Evolutionary conservation across 35 echinoderm and acorn worm genomes (phyloP), one percentile per base, ranked within the genome.

Genomic region (Lytechinus pictus): DNA sequence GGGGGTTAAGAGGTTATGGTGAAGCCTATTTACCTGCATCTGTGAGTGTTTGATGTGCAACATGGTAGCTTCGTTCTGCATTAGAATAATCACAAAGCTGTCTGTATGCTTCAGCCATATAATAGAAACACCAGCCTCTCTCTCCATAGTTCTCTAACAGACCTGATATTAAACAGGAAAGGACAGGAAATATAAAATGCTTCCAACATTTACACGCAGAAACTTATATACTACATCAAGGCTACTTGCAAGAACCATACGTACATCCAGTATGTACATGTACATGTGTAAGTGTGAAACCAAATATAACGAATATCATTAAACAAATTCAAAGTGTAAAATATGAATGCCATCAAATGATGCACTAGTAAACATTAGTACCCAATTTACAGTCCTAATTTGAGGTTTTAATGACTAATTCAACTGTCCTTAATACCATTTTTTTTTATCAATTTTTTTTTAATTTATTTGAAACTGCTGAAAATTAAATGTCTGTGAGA

Each of bases 91-190:
- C 95, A 86, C 96, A 94, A 3, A 98, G 95, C 28, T 95, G 94
- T 55, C 97, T 89, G 88, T 95, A 98, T 6, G 94, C 96, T 55
- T 97, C 96, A 61, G 92, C 97, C n/a, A 98, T 95, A 27, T 97
- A 94, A 86, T 97, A 98, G 94, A 98, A 98, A 93, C 96, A 98
- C 97, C 96, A 95, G 12, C 95, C 97, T 90, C 97, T 86, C 27
- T 93, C 95, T 53, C 57, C 92, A 14, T 86, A 95, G 27, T 98
- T 97, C 52, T 92, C 95, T 54, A 97, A 94, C n/a, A 95, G 57
- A 72, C 97, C 97, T 97, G 89, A 55, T 19, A 55, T 14, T 7
- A 90, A 8, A 90, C 3, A 79, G 21, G 66, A 79, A n/a, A 4
- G 21, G n/a, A 79, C 4, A n/a, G 14, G 21, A n/a, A 24, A 79